phyloP scores from a whole-genome alignment of 2,888 invertebrate genomes.

The Ennomos erosarius region DNA sequence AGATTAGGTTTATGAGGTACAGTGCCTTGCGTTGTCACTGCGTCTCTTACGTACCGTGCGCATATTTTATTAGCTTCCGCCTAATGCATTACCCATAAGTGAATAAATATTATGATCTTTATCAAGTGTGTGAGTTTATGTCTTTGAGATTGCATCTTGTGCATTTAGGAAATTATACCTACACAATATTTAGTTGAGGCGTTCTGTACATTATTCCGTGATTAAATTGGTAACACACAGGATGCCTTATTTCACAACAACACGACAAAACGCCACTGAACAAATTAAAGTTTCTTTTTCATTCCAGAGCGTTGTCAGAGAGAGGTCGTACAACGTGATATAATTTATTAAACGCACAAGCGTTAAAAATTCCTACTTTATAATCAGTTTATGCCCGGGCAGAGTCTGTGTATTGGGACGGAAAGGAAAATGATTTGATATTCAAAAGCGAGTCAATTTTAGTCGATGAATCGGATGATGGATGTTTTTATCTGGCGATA shows the following conservation, averaged over 20 bases:
- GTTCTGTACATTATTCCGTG: too few species aligned
- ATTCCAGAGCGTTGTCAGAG: too few species aligned
- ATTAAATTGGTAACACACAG: too few species aligned
- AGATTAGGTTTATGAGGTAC: slow-evolving; percentile 23
- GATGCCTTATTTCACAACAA: too few species aligned
- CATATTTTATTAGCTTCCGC: slow-evolving; percentile 48
- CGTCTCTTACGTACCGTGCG: slow-evolving; percentile 48
- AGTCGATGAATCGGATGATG: slow-evolving; percentile 12
- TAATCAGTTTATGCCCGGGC: slow-evolving; percentile 21
- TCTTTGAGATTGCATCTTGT: too few species aligned
- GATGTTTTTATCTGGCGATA: slow-evolving; percentile 15
- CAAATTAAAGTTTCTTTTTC: too few species aligned
- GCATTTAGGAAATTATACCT: too few species aligned
- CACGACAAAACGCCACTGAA: too few species aligned
- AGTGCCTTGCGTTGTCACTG: slow-evolving; percentile 47
- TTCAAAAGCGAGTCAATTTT: slow-evolving; percentile 20
- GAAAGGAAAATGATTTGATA: slow-evolving; percentile 22
- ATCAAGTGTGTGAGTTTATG: too few species aligned
- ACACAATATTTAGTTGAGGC: too few species aligned
- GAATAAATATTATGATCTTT: slow-evolving; percentile 37
- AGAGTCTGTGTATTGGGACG: slow-evolving; percentile 7
- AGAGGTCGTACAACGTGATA: not conserved
- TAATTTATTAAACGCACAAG: not conserved
- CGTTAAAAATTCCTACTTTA: slow-evolving; percentile 4
- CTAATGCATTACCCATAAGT: slow-evolving; percentile 49